These are phyloP conservation scores for Exocentrus adspersus DNA, from an alignment of 2,888 invertebrate species.

Conservation along the genomic window DNA sequence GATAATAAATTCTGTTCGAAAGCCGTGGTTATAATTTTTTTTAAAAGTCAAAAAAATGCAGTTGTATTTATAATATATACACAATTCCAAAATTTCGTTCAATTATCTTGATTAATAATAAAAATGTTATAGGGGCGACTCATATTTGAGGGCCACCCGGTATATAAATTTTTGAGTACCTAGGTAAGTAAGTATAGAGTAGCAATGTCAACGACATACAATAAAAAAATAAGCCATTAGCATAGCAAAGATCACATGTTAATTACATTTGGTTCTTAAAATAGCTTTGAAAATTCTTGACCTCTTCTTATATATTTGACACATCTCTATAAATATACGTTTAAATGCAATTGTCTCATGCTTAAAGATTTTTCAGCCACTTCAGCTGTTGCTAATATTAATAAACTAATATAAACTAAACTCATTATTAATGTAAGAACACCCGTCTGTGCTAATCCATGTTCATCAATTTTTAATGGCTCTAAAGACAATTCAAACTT, in stretches of 20 bases:
- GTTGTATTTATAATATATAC: too few relatives aligned
- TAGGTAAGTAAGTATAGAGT: constrained; percentile 2
- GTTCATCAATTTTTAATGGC: constrained; percentile 57
- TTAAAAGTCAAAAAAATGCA: too few relatives aligned
- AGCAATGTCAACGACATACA: constrained; percentile 11
- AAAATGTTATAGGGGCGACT: too few relatives aligned
- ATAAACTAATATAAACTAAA: constrained; percentile 18
- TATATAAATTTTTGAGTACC: constrained; percentile 11
- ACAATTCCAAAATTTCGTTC: too few relatives aligned
- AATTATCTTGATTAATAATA: too few relatives aligned
- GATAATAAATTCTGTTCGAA: too few relatives aligned
- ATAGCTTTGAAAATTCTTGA: constrained; percentile 54
- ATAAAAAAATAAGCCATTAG: constrained; percentile 25
- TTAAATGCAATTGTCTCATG: constrained; percentile 47
- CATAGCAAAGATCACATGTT: constrained; percentile 36
- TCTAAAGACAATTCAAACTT: constrained; percentile 57
- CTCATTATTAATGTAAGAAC: constrained; percentile 39
- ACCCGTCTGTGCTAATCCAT: constrained; percentile 50
- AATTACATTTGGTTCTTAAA: constrained; percentile 54
- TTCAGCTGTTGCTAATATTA: constrained; percentile 33
- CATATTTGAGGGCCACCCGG: too few relatives aligned
- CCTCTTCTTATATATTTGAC: constrained; percentile 53
- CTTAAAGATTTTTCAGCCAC: constrained; percentile 33
- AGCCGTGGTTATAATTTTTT: too few relatives aligned
- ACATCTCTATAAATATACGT: constrained; percentile 52